Evolutionary conservation across 2,888 invertebrate species (phyloP).

Genomic region (Strigamia crassipes): DNA sequence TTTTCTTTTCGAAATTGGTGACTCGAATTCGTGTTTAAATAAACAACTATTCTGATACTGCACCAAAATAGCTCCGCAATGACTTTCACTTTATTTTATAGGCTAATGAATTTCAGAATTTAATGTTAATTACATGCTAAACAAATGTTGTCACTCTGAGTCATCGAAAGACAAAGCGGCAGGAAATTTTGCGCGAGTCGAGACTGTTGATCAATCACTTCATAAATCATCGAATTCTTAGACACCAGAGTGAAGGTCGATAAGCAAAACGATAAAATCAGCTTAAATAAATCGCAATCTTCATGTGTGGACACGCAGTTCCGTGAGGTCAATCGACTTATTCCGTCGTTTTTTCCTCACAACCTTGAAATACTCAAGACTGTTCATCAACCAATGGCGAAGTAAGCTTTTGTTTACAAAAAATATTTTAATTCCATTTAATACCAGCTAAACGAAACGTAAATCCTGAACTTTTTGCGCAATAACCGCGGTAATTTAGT

Average conservation of each 20-base stretch:
- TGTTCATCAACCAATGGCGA: not conserved
- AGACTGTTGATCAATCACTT: not conserved
- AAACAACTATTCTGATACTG: not conserved
- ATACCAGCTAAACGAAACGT: not conserved
- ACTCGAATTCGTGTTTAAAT: not conserved
- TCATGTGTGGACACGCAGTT: not conserved
- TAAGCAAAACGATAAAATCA: not conserved
- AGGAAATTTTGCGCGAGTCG: not conserved
- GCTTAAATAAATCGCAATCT: not conserved
- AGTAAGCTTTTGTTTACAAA: not conserved
- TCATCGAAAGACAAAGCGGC: not conserved
- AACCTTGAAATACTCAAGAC: not conserved
- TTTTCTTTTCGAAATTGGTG: not conserved
- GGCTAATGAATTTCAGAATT: not conserved
- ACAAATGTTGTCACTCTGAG: not conserved
- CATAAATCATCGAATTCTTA: not conserved
- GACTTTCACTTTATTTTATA: not conserved
- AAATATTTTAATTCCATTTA: not conserved
- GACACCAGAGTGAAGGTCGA: not conserved
- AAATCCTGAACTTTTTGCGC: not conserved
- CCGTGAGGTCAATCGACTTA: not conserved
- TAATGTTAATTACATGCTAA: constrained; percentile 4
- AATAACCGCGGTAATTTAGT: not conserved
- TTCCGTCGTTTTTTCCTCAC: not conserved
- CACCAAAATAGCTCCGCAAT: not conserved